Evolutionary conservation across 1,140 invertebrate genomes (phyloP).

Genomic region (Stenopsyche tienmushanensis): DNA sequence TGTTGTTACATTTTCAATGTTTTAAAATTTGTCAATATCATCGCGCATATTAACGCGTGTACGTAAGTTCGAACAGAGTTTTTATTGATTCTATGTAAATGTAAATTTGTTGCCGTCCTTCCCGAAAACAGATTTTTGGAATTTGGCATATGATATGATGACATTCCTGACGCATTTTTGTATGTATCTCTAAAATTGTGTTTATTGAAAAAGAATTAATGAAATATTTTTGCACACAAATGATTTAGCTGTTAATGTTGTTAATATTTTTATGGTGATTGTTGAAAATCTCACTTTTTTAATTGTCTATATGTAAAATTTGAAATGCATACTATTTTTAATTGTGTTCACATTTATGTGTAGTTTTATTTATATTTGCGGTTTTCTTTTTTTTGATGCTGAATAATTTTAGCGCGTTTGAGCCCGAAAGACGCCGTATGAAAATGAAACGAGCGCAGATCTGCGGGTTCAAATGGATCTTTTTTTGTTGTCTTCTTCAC

Average conservation of each 20-base stretch:
- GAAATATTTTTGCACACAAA: no score
- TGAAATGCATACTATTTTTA: background rate
- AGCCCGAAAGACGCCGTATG: no score
- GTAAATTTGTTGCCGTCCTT: background rate
- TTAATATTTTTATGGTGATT: slow-evolving; percentile 1
- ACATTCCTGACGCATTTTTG: slow-evolving; percentile 36
- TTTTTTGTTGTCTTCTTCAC: no score
- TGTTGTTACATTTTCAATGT: background rate
- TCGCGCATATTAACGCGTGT: background rate
- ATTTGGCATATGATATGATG: slow-evolving; percentile 2
- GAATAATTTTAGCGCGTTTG: no score
- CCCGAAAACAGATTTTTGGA: background rate
- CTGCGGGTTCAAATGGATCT: no score
- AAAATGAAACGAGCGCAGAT: no score
- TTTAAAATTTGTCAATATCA: background rate
- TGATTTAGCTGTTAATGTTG: background rate
- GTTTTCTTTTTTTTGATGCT: no score
- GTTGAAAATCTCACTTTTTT: background rate
- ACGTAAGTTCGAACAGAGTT: no score
- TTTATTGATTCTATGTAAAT: background rate
- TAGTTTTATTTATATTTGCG: background rate
- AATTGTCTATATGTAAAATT: background rate
- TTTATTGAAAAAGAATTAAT: no score
- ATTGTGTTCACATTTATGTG: background rate
- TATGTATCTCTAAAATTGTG: background rate